phyloP scores from a whole-genome alignment of 1,140 invertebrate genomes.

The Liolophura sinensis region DNA sequence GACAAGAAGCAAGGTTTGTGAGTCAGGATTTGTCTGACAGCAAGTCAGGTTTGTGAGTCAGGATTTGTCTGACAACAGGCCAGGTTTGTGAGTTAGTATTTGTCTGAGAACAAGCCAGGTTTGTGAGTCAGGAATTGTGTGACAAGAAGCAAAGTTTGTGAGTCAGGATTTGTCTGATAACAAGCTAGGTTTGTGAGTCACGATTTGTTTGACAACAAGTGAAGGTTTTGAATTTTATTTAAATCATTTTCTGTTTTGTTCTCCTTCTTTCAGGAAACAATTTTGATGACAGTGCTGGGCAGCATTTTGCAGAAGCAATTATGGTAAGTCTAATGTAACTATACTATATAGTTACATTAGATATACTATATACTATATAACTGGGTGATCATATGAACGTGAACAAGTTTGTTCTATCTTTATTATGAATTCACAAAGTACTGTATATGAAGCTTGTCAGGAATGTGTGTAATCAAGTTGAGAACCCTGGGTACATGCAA shows the following conservation, averaged over 20 bases:
- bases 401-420: too few relatives aligned
- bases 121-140: slow-evolving; percentile 12
- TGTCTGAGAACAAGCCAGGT: slow-evolving; percentile 45
- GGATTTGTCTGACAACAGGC: slow-evolving; percentile 37
- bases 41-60: slow-evolving; percentile 34
- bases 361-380: too few relatives aligned
- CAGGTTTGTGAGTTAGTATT: slow-evolving; percentile 33
- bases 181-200: not conserved
- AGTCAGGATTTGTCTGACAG: slow-evolving; percentile 33
- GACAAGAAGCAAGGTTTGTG: too few relatives aligned
- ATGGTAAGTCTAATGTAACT: slow-evolving; percentile 34
- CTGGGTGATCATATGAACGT: too few relatives aligned
- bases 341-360: too few relatives aligned
- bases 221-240: not conserved
- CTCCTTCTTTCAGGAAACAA: slow-evolving; percentile 40
- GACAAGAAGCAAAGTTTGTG: too few relatives aligned
- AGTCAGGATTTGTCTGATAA: too few relatives aligned
- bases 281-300: slow-evolving; percentile 48
- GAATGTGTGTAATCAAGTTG: too few relatives aligned
- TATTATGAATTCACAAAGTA: too few relatives aligned
- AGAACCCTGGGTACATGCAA: too few relatives aligned
- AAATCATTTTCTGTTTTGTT: not conserved
- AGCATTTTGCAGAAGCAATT: slow-evolving; percentile 44
- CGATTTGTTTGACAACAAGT: not conserved
- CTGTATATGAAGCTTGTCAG: too few relatives aligned